Base-by-base conservation (phyloP, 2,797 vertebrate genomes). In the Neomorphus geoffroyi region DNA sequence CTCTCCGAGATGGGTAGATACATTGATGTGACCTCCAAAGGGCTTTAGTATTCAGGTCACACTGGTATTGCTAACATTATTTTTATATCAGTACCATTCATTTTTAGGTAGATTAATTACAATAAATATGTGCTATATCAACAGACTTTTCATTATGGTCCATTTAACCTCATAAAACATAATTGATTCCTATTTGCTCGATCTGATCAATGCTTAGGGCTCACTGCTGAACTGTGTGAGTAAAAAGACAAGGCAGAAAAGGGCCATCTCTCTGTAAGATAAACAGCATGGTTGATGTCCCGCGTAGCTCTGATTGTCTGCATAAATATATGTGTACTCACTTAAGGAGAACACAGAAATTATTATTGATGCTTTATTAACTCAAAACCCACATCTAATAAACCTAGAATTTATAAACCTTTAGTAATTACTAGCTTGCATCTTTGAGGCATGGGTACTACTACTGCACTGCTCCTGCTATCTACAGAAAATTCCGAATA, bases 121-220 rank as follows among this genome's bases (percentile, higher is more conserved):
- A 97, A 97, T 96, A 97, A 97, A 97, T 95, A 97, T 96, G 79
- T 94, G 94, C 96, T 96, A 96, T 97, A 97, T 95, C 97, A 96
- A 97, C 92, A 97, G 96, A 96, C 93, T 96, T 96, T 94, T 97
- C 95, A 96, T 97, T 96, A 96, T 83, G 91, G 95, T 93, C 95
- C 96, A 94, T 96, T 96, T 97, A 97, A 96, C 94, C 96, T 96
- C 92, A 97, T 97, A 96, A 97, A 97, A 97, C 65, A 83, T 96
- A 98, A 98, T 97, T 96, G 97, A 97, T 97, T 97, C 88, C 92
- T 96, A 94, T 97, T 97, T 97, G 96, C 93, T 96, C 92, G 93
- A 65, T 94, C 95, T 95, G 93, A 96, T 97, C 93, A 15, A 95
- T 96, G 96, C 93, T 95, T 56, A 95, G 87, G 88, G 93, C 92